Evolutionary conservation across 2,113 vertebrate species (phyloP), one percentile per base, ranked within the genome.

Genomic region (Chionis minor): DNA sequence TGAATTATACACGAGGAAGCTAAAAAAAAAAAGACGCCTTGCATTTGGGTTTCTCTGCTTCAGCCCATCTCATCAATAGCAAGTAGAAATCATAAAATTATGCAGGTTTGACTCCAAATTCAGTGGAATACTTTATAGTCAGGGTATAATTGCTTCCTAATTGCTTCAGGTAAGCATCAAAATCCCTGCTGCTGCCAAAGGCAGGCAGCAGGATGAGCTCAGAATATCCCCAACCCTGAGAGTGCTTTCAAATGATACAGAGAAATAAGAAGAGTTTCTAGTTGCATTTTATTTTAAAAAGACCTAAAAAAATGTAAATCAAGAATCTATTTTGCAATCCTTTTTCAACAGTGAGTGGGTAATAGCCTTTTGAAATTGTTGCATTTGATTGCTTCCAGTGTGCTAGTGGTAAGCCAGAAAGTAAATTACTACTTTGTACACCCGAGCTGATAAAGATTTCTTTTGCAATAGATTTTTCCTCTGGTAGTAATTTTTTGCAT

Each of bases 361-460:
- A 93, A 93, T 42, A 92, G 52, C n/a, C 65, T 94, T 95, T 84
- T 90, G 79, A 95, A 96, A 90, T 65, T 49, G 70, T 67, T 90
- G 59, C 44, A 55, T 95, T 90, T 94, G 85, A 88, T 90, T 90
- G 44, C 88, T n/a, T 96, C 61, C 83, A 79, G 38, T 79, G 45
- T 83, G 77, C 84, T 62, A 59, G 27, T 71, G 74, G 75, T 81
- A 61, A 94, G 63, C 82, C 85, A 77, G 79, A 86, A 90, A 93
- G 81, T 66, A 92, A 96, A 96, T 95, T 96, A 80, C 62, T 77
- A 42, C 94, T 86, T 92, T 93, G 73, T 78, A 82, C 33, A 71
- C n/a, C 17, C 5, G 4, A 83, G 38, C 33, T 73, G 54, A 88
- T 81, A 67, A 90, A 92, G 62, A 75, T 82, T 91, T 88, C 44